phyloP scores from a whole-genome alignment of 30 jellyfish, hydroid and myxozoan species.

The Nemopilema nomurai region DNA sequence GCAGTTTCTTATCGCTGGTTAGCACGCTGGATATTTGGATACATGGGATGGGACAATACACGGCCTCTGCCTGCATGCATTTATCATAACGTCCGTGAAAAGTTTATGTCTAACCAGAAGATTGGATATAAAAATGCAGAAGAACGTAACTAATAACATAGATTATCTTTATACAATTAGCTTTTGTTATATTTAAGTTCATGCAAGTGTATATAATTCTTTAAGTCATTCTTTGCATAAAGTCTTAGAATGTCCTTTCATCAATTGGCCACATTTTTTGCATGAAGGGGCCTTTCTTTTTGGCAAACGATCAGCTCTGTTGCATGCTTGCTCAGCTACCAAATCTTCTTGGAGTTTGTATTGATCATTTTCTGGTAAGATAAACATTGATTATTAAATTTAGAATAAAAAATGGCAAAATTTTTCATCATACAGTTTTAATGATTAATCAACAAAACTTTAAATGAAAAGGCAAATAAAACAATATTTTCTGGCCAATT shows the following conservation, averaged over 20 bases:
- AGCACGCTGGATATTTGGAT: constrained; percentile 30
- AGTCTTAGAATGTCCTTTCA: neutral
- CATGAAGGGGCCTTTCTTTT: neutral
- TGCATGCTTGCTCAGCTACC: too few relatives aligned
- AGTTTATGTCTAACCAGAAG: neutral
- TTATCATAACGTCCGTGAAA: constrained; percentile 9
- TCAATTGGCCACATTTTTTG: neutral
- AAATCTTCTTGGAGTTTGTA: too few relatives aligned
- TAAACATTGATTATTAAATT: neutral
- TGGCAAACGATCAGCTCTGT: neutral
- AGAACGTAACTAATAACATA: neutral
- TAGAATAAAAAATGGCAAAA: neutral
- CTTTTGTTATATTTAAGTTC: neutral
- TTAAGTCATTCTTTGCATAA: neutral
- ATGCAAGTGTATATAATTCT: neutral
- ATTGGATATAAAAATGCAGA: constrained; percentile 1
- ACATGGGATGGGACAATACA: constrained; percentile 28
- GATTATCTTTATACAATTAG: neutral
- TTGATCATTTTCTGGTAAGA: neutral
- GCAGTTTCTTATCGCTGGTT: constrained; percentile 46
- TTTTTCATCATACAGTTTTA: neutral
- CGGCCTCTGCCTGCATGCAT: constrained; percentile 49
- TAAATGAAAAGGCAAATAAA: neutral
- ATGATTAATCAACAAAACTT: neutral
- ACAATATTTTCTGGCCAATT: neutral